Conservation (phyloP, 2,113 vertebrate genomes). For the Gnathonemus echidnorhynchus region DNA sequence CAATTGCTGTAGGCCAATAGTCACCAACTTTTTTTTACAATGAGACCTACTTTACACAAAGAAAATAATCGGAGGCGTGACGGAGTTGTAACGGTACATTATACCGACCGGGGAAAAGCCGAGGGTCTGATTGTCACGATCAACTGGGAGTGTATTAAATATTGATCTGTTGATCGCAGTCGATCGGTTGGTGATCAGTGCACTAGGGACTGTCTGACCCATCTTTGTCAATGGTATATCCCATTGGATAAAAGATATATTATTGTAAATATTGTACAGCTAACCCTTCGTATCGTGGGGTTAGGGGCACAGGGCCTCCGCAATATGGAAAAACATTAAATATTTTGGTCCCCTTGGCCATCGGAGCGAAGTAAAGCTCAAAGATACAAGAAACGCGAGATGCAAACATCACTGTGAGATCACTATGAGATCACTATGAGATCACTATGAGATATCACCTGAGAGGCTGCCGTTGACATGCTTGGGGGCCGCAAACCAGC, state of each 20-base stretch:
- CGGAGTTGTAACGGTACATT: not conserved
- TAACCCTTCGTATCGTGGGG: not conserved
- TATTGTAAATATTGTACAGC: no score
- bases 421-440: no score
- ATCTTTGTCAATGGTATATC: not conserved
- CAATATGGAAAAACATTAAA: no score
- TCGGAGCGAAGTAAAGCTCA: no score
- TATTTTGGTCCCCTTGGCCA: no score
- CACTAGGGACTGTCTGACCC: not conserved
- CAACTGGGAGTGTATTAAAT: not conserved
- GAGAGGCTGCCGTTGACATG: no score
- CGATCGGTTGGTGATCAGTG: not conserved
- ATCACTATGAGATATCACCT: no score
- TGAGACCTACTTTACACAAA: not conserved
- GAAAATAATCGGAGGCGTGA: not conserved
- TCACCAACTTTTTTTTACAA: not conserved
- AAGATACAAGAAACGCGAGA: no score
- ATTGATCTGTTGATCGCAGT: not conserved
- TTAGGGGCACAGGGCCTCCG: no score
- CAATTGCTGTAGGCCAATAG: not conserved
- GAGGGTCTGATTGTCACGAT: not conserved
- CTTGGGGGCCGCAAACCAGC: no score
- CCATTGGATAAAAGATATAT: not conserved
- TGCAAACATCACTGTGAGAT: no score
- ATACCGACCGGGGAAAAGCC: not conserved